Evolutionary conservation across 1,140 invertebrate species (phyloP).

Genomic region (Pogonomyrmex barbatus): DNA sequence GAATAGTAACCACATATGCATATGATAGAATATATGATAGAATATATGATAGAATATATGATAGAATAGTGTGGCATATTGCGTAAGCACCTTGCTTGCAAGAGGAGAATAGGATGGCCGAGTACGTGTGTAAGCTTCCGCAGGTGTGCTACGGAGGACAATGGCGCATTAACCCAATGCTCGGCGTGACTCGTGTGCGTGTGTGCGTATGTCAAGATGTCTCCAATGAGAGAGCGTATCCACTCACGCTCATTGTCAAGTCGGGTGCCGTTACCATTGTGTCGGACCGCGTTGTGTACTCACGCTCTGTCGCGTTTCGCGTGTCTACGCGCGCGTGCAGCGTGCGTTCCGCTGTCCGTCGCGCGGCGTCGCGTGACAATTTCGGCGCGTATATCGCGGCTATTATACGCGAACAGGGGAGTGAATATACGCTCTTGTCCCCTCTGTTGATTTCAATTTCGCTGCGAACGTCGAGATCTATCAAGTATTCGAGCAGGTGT

Average conservation of each 20-base stretch:
- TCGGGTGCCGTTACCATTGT: slow-evolving; percentile 74
- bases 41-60: too few species aligned
- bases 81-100: slow-evolving; percentile 66
- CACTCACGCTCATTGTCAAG: slow-evolving; percentile 73
- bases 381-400: slow-evolving; percentile 46
- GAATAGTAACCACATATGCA: not conserved
- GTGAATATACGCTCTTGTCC: slow-evolving; percentile 10
- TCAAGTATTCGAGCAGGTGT: not conserved
- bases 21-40: not conserved
- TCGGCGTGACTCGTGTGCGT: not conserved
- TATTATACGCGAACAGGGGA: slow-evolving; percentile 60
- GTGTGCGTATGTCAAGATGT: slow-evolving; percentile 57
- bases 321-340: slow-evolving; percentile 31
- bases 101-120: slow-evolving; percentile 41
- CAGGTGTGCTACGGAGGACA: slow-evolving; percentile 73
- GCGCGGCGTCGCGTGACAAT: slow-evolving; percentile 65
- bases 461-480: slow-evolving; percentile 18
- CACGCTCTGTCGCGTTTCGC: slow-evolving; percentile 72
- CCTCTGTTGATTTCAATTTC: slow-evolving; percentile 6
- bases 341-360: slow-evolving; percentile 25
- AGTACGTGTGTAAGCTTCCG: slow-evolving; percentile 68
- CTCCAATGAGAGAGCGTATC: slow-evolving; percentile 70
- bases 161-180: slow-evolving; percentile 72
- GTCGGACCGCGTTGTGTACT: slow-evolving; percentile 54
- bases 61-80: slow-evolving; percentile 20